Percentiles rank a stretch among this genome's conserved stretches.
These are phyloP conservation scores for Brachystomella parvula DNA, from an alignment of 1,140 invertebrate genomes.

Conservation along the genomic window DNA sequence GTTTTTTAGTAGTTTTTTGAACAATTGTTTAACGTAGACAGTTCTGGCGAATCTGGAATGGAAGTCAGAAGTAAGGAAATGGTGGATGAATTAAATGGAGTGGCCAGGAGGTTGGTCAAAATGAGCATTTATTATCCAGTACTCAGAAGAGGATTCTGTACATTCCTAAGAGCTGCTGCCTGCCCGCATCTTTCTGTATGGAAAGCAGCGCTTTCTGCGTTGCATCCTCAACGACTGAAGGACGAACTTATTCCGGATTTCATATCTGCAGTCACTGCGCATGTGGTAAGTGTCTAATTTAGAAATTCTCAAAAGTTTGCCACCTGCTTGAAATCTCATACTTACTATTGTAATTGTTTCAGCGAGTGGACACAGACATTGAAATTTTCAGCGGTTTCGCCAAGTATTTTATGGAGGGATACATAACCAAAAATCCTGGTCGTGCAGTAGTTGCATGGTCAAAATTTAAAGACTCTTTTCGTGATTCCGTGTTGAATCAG, in stretches of 20 bases:
- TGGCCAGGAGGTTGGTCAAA: background rate
- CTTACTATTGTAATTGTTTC: too few species aligned
- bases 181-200: background rate
- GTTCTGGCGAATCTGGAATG: background rate
- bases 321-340: too few species aligned
- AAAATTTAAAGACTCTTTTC: too few species aligned
- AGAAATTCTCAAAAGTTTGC: too few species aligned
- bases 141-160: background rate
- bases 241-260: conserved; percentile 8
- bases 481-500: too few species aligned
- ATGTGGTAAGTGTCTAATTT: conserved; percentile 13
- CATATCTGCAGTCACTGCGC: conserved; percentile 8
- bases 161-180: background rate
- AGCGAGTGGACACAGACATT: background rate
- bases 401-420: too few species aligned
- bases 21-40: background rate
- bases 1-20: background rate
- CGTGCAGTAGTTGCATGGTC: too few species aligned
- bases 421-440: too few species aligned
- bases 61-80: background rate
- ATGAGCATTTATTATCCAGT: background rate
- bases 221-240: background rate
- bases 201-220: background rate
- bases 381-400: background rate
- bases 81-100: background rate